These are phyloP conservation scores for Drosophila busckii DNA, from an alignment of 1,140 invertebrate genomes.

Conservation along the genomic window DNA sequence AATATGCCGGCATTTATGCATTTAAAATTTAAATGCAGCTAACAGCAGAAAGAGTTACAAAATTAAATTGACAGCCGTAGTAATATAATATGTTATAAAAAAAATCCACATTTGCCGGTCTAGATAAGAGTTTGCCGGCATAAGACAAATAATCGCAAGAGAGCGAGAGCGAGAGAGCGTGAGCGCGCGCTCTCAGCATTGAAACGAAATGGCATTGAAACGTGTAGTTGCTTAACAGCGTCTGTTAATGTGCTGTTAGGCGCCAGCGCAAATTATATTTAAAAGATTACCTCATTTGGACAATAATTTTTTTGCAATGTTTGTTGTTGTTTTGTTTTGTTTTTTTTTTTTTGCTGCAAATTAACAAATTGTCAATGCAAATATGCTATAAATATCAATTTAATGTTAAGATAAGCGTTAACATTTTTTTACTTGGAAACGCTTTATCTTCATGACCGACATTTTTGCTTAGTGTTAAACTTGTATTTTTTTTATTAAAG, in stretches of 20 bases:
- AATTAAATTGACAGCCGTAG: too few relatives aligned
- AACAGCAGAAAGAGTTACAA: background rate
- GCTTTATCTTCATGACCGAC: too few relatives aligned
- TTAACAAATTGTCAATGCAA: slow-evolving; percentile 58
- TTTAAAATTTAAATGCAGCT: too few relatives aligned
- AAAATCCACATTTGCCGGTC: slow-evolving; percentile 52
- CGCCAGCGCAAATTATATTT: slow-evolving; percentile 61
- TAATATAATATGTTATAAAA: too few relatives aligned
- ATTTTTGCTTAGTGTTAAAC: too few relatives aligned
- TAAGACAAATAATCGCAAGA: slow-evolving; percentile 9
- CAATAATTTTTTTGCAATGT: slow-evolving; percentile 49
- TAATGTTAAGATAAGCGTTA: too few relatives aligned
- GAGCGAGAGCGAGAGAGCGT: slow-evolving; percentile 13
- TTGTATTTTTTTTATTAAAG: too few relatives aligned
- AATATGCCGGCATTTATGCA: slow-evolving; percentile 19
- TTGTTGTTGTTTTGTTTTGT: slow-evolving; percentile 35
- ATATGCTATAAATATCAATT: too few relatives aligned
- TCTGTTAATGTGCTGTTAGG: slow-evolving; percentile 50
- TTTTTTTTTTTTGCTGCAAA: slow-evolving; percentile 26
- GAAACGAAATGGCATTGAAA: slow-evolving; percentile 31
- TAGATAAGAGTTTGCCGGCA: slow-evolving; percentile 46
- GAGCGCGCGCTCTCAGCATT: background rate
- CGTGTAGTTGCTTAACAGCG: slow-evolving; percentile 24
- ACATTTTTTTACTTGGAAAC: too few relatives aligned
- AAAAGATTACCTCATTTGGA: slow-evolving; percentile 78